Conservation (phyloP, 2,888 invertebrate genomes). For the Brassicogethes aeneus region DNA sequence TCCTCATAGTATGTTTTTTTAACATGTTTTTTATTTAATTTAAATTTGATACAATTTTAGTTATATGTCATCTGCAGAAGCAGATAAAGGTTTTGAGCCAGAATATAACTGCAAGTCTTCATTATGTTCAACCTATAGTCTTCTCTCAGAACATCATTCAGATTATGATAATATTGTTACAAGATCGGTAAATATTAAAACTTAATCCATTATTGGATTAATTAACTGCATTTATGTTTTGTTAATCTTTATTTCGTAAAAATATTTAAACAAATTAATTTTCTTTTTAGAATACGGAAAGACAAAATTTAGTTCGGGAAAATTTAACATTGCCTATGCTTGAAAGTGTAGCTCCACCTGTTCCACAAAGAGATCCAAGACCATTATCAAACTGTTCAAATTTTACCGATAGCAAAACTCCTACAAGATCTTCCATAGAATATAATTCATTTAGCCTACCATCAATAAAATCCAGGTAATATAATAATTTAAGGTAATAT, state of each 20-base stretch:
- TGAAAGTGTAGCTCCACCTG: constrained; percentile 43
- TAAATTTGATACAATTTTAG: constrained; percentile 37
- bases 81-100: too few relatives aligned
- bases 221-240: constrained; percentile 8
- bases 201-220: too few relatives aligned
- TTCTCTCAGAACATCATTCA: constrained; percentile 40
- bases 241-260: neutral
- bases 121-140: constrained; percentile 46
- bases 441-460: constrained; percentile 40
- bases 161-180: constrained; percentile 56
- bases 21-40: constrained; percentile 43
- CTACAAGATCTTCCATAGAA: constrained; percentile 38
- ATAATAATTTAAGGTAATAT: too few relatives aligned
- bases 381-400: constrained; percentile 46
- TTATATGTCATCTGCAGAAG: constrained; percentile 74
- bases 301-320: constrained; percentile 31
- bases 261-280: constrained; percentile 5
- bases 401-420: constrained; percentile 36
- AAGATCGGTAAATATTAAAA: constrained; percentile 50
- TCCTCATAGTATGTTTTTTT: too few relatives aligned
- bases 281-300: constrained; percentile 25
- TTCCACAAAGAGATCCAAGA: constrained; percentile 49
- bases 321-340: constrained; percentile 39
- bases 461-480: constrained; percentile 38
- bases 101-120: constrained; percentile 36